phyloP scores from a whole-genome alignment of 2,888 invertebrate genomes.

The Leptinotarsa juncta region DNA sequence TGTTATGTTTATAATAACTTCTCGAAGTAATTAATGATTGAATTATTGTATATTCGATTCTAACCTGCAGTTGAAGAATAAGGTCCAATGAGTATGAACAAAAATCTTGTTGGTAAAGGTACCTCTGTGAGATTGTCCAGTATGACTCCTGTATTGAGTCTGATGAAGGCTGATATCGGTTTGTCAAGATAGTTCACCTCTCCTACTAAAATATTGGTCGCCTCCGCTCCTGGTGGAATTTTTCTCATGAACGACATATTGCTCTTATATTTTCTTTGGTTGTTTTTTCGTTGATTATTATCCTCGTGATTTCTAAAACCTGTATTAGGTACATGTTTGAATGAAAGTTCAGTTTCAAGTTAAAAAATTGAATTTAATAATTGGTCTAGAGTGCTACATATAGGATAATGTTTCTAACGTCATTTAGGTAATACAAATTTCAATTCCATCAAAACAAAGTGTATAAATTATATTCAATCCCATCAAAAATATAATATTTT shows the following conservation, averaged over 20 bases:
- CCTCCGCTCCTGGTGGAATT: constrained; percentile 96
- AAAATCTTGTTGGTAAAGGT: constrained; percentile 92
- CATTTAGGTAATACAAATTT: no score
- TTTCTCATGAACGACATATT: constrained; percentile 96
- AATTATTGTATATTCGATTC: background rate
- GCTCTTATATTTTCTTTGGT: constrained; percentile 8
- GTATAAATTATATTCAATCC: no score
- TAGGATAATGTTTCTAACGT: no score
- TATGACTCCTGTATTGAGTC: constrained; percentile 86
- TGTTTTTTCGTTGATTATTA: background rate
- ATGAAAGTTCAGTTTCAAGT: no score
- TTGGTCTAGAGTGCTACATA: no score
- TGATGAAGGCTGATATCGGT: constrained; percentile 92
- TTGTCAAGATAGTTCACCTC: constrained; percentile 96
- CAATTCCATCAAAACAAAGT: no score
- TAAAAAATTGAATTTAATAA: no score
- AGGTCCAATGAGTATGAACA: constrained; percentile 94
- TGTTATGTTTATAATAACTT: background rate
- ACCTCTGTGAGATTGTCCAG: constrained; percentile 98
- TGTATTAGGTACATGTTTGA: no score
- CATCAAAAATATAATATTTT: no score
- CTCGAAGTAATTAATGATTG: no score
- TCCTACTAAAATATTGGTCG: constrained; percentile 96
- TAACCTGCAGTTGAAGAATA: constrained; percentile 53
- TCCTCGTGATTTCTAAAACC: no score